These are phyloP conservation scores for Poeciliopsis turneri DNA, from an alignment of 2,797 vertebrate genomes.

Conservation along the genomic window DNA sequence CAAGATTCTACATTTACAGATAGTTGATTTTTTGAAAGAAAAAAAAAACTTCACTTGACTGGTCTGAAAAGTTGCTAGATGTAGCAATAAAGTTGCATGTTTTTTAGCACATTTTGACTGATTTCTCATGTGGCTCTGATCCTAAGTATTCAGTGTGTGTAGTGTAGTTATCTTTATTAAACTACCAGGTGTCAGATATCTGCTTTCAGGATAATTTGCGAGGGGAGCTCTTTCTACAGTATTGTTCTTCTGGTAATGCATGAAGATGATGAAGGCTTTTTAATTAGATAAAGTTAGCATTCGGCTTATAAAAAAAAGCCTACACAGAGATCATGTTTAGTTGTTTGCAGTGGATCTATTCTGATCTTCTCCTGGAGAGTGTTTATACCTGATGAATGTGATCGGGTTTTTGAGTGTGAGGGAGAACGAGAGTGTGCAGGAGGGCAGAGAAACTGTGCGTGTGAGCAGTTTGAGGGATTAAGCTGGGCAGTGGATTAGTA, in stretches of 20 bases:
- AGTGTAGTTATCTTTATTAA: background rate
- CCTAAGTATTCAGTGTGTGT: background rate
- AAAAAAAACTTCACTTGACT: background rate
- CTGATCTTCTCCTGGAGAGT: background rate
- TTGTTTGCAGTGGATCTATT: conserved; percentile 2
- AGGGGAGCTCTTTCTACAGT: background rate
- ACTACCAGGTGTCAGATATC: background rate
- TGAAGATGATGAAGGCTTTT: background rate
- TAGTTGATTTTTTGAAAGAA: background rate
- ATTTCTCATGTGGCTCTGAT: background rate
- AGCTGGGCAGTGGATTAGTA: conserved; percentile 74
- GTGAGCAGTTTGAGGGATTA: conserved; percentile 74
- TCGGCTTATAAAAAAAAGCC: background rate
- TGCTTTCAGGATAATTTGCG: background rate
- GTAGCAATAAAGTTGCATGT: background rate
- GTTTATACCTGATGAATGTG: conserved; percentile 20
- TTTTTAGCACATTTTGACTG: background rate
- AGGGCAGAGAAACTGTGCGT: background rate
- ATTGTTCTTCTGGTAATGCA: background rate
- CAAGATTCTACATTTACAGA: background rate
- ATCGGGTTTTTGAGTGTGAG: background rate
- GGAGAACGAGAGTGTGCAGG: conserved; percentile 8
- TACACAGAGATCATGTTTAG: background rate
- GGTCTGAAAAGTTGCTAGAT: background rate
- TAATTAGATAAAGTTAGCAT: background rate